These are phyloP conservation scores for Heliornis fulica DNA, from an alignment of 2,113 vertebrate genomes.

Conservation along the genomic window DNA sequence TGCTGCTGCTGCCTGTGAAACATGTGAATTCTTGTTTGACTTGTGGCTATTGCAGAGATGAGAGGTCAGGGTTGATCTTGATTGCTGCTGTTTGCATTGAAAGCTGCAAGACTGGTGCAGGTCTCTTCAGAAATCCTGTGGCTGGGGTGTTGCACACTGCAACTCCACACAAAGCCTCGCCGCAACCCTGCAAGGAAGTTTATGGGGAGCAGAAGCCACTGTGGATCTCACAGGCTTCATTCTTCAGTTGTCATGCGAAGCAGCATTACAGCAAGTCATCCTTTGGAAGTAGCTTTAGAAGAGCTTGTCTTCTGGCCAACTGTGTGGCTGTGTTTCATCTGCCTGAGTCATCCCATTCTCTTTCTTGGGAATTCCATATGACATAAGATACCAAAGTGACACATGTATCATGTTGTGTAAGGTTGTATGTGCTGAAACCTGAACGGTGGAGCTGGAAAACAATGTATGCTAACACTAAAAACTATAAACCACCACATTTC, in stretches of 20 bases:
- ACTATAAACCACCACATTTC: neutral
- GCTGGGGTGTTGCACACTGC: no score
- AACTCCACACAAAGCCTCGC: neutral
- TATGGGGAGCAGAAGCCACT: neutral
- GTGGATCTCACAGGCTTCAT: rapidly evolving
- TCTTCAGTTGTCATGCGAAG: rapidly evolving
- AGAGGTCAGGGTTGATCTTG: neutral
- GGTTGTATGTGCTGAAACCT: neutral
- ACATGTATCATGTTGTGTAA: neutral
- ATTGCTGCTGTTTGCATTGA: neutral
- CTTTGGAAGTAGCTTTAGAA: neutral
- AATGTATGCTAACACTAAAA: neutral
- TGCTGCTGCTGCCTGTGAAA: neutral
- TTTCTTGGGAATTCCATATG: neutral
- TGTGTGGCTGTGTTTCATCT: neutral
- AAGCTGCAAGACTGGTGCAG: neutral
- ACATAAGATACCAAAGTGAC: neutral
- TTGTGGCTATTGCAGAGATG: neutral
- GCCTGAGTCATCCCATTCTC: neutral
- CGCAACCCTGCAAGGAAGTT: neutral
- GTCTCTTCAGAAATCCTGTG: neutral
- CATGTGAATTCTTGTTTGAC: neutral
- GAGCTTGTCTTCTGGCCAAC: neutral
- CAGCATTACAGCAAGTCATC: rapidly evolving
- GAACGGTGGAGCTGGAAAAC: neutral